Base-by-base conservation (phyloP, 53 echinoderm and acorn worm genomes). In the Henricia sp. region DNA sequence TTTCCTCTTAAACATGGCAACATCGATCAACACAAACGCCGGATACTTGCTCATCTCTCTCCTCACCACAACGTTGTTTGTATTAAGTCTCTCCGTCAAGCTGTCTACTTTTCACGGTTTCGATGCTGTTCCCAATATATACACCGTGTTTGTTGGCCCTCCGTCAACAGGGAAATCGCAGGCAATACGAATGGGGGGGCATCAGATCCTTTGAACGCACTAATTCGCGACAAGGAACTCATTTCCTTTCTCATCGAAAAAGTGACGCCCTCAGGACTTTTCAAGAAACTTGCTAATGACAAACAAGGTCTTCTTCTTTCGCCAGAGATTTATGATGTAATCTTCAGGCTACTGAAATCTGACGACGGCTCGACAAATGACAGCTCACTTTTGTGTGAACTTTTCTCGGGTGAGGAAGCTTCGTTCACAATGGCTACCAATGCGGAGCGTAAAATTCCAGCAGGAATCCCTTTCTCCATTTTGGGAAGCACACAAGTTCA, bases 381-480 rank as follows among this genome's bases (percentile, higher is more conserved):
- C 62, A 28, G 17, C 28, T 66, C 82, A 17, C 46, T 84, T 19
- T 32, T 84, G 40, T 84, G 85, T 27, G 85, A 84, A 59, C 60
- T 84, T 3, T 84, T 71, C 17, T 84, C 85, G 13, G 85, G 85
- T 8, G 85, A 84, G 72, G 59, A 17, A n/a, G 71, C 62, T 0
- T 71, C 71, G 24, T 58, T 71, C 10, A 71, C 71, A 10, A 52
- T 42, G 43, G 72, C 72, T 2, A 84, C 85, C 37, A 35, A 51
- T 20, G 3, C 52, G 10, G 69, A 68, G 40, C 27, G 74, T 23
- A 29, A 62, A 20, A 72, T 85, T 34, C n/a, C 17, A 12, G 21
- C 62, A 25, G 52, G 35, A 3, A 72, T 66, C 3, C 74, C 66
- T 1, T 85, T 85, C 50, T 58, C 60, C 38, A 72, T 85, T 8